Evolutionary conservation across 2,113 vertebrate genomes (phyloP), one percentile per base, ranked within the genome.

Genomic region (Eublepharis macularius): DNA sequence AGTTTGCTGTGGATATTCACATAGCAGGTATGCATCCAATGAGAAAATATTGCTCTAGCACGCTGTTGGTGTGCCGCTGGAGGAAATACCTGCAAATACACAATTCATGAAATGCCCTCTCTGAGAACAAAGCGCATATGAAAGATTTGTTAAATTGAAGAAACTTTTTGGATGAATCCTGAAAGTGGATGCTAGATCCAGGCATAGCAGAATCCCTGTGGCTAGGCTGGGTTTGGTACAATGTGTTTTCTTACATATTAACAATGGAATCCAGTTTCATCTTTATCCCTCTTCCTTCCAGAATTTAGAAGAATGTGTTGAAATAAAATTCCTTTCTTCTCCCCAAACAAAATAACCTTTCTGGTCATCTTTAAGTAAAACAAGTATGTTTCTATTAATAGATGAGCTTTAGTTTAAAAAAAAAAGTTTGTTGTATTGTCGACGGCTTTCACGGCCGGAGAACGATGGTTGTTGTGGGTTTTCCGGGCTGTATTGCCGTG

Each of bases 331-430:
- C 83, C 74, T 39, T 83, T 87, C 51, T 82, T 34, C 34, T 29
- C 11, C 54, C 47, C 34, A 70, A 57, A 9, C 63, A 54, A 63
- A 83, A 87, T 1, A n/a, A 10, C 19, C 21, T 16, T 90, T 85
- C 26, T 81, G 69, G 82, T 29, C 63, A 73, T 13, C 0, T 88
- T 88, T 81, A 76, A 75, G 60, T 76, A 82, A 49, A 14, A 8
- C 57, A 36, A 41, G 47, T n/a, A 19, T 49, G 29, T 39, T 80
- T 60, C 60, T 73, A 19, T 74, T 83, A 88, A 84, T 83, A 86
- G 49, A 63, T 57, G 86, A 65, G 32, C 76, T 82, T n/a, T 10
- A 41, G 36, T 74, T 87, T 60, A 6, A 24, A 60, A 60, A 54
- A 89, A 77, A 83, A 80, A n/a, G n/a, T n/a, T n/a, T n/a, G n/a